Evolutionary conservation across 2,888 invertebrate species (phyloP).

Genomic region (Drosophila ustulata): DNA sequence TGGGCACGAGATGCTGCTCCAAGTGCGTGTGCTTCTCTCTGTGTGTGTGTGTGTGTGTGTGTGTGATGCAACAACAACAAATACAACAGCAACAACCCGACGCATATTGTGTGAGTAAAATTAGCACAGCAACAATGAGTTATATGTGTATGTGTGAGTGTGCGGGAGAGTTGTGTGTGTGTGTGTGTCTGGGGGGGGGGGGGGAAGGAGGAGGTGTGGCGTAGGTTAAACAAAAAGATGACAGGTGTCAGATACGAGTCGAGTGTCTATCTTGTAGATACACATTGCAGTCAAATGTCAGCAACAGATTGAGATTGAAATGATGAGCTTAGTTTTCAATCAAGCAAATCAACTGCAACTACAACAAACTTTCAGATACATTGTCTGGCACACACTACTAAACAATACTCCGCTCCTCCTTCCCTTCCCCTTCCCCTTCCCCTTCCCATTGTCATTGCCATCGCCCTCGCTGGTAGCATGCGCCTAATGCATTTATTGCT

Average conservation of each 20-base stretch:
- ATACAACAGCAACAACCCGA: conserved; percentile 29
- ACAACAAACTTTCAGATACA: conserved; percentile 7
- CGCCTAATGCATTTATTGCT: conserved; percentile 66
- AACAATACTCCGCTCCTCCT: neutral
- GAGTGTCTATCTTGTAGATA: conserved; percentile 50
- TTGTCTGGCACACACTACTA: neutral
- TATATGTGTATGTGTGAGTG: neutral
- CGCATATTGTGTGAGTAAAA: conserved; percentile 50
- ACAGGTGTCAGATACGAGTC: conserved; percentile 76
- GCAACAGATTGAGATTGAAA: conserved; percentile 36
- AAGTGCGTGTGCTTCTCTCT: conserved; percentile 12
- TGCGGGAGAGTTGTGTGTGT: neutral
- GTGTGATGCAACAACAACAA: conserved; percentile 38
- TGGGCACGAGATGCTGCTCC: conserved; percentile 47
- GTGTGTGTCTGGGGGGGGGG: neutral
- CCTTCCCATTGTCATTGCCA: neutral
- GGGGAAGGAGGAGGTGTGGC: conserved; percentile 12
- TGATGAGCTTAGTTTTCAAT: conserved; percentile 59
- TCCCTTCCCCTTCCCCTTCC: no score
- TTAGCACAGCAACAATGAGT: conserved; percentile 53
- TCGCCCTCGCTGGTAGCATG: neutral
- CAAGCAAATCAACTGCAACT: conserved; percentile 23
- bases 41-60: conserved; percentile 37
- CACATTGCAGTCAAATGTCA: conserved; percentile 50
- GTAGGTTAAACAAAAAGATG: conserved; percentile 76